phyloP scores from a whole-genome alignment of 1,140 invertebrate species.

The Drosophila seguyi region DNA sequence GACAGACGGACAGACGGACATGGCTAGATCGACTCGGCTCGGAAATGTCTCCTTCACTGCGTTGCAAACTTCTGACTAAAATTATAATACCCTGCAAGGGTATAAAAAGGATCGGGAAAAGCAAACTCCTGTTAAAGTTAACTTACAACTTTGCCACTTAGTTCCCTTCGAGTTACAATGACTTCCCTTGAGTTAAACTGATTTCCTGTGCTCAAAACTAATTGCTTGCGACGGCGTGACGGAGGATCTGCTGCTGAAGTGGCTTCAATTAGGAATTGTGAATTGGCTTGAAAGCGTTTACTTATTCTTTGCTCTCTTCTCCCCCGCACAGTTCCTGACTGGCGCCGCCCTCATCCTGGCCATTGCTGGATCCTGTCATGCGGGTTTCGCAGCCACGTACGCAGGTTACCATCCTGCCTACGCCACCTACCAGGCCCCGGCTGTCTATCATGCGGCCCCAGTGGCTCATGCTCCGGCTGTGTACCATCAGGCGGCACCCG shows the following conservation, averaged over 20 bases:
- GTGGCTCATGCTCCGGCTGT: slow-evolving; percentile 42
- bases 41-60: too few species aligned
- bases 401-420: slow-evolving; percentile 66
- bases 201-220: slow-evolving; percentile 14
- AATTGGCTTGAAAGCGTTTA: not conserved
- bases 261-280: not conserved
- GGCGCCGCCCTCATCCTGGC: slow-evolving; percentile 62
- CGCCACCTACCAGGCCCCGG: slow-evolving; percentile 59
- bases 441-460: slow-evolving; percentile 69
- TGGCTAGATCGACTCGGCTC: too few species aligned
- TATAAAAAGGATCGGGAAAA: not conserved
- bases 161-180: not conserved
- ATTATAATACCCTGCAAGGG: too few species aligned
- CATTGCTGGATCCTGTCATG: slow-evolving; percentile 53
- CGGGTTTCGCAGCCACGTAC: slow-evolving; percentile 76
- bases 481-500: slow-evolving; percentile 59
- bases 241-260: not conserved
- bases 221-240: slow-evolving; percentile 1
- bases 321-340: slow-evolving; percentile 47
- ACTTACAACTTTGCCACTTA: not conserved
- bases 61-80: too few species aligned
- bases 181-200: slow-evolving; percentile 1
- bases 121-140: not conserved
- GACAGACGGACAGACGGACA: too few species aligned
- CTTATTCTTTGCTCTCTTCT: not conserved